Evolutionary conservation across 2,113 vertebrate genomes (phyloP).

Genomic region (Gobio gobio): DNA sequence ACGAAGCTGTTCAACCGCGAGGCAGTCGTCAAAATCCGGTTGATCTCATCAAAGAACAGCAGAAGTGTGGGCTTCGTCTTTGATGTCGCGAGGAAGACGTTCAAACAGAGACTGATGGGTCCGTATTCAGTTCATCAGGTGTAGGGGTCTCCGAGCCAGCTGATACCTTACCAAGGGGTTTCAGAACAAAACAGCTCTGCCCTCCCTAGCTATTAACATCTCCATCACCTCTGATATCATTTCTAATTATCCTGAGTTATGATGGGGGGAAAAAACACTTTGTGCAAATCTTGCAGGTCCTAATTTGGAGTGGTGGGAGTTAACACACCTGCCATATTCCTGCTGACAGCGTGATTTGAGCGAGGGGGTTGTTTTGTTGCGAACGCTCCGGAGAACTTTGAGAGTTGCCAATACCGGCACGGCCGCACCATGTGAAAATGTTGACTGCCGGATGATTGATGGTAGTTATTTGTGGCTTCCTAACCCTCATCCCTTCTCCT

Average conservation of each 20-base stretch:
- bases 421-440: constrained; percentile 83
- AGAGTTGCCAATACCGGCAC: constrained; percentile 83
- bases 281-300: constrained; percentile 84
- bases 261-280: constrained; percentile 64
- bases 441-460: constrained; percentile 89
- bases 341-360: constrained; percentile 91
- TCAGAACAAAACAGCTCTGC: neutral
- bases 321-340: constrained; percentile 89
- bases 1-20: neutral
- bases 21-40: neutral
- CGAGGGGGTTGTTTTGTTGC: constrained; percentile 78
- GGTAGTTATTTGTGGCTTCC: constrained; percentile 90
- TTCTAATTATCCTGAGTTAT: constrained; percentile 78
- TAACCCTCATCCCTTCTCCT: constrained; percentile 73
- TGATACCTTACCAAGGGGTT: neutral
- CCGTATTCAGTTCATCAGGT: neutral
- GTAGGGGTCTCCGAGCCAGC: neutral
- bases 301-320: constrained; percentile 87
- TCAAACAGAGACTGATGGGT: neutral
- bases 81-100: neutral
- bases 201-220: constrained; percentile 34
- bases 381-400: constrained; percentile 73
- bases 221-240: constrained; percentile 51
- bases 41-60: neutral
- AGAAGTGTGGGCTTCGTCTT: neutral